Conservation (phyloP, 2,113 vertebrate species). For the Eleginops maclovinus region DNA sequence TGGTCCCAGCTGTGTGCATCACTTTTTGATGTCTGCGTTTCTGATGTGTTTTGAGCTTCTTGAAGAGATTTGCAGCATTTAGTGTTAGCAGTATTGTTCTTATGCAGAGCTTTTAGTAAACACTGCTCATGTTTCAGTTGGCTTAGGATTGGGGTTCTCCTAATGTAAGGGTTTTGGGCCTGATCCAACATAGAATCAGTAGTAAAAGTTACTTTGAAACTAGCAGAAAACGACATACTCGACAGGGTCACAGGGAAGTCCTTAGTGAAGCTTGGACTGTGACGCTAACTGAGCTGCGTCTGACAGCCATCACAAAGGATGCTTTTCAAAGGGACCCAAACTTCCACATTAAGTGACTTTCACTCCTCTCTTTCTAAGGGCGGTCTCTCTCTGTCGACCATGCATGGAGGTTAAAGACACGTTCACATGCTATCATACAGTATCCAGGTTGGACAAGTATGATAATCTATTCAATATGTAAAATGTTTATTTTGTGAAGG, state of each 20-base stretch:
- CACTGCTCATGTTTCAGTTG: no score
- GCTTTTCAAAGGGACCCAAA: slow-evolving; percentile 80
- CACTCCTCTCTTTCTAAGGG: slow-evolving; percentile 68
- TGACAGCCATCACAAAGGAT: slow-evolving; percentile 77
- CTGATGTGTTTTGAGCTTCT: no score
- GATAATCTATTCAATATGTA: slow-evolving; percentile 83
- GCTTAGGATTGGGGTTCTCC: no score
- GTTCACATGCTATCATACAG: slow-evolving; percentile 83
- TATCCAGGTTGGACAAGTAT: slow-evolving; percentile 79
- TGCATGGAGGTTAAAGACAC: slow-evolving; percentile 73
- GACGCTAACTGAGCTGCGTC: slow-evolving; percentile 68
- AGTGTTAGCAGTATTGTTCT: no score
- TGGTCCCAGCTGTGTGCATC: no score
- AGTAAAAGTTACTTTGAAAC: slow-evolving; percentile 5
- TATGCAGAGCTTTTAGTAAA: no score
- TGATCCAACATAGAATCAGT: no score
- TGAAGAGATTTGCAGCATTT: no score
- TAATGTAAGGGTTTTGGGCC: no score
- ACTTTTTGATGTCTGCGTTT: no score
- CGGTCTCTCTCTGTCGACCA: slow-evolving; percentile 66
- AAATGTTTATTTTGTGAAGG: slow-evolving; percentile 82
- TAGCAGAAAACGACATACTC: background rate
- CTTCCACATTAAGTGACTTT: slow-evolving; percentile 67
- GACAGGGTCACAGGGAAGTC: slow-evolving; percentile 47
- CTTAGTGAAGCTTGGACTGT: slow-evolving; percentile 57